These are phyloP conservation scores for Pyrochroa serraticornis DNA, from an alignment of 2,888 invertebrate genomes.

Conservation along the genomic window DNA sequence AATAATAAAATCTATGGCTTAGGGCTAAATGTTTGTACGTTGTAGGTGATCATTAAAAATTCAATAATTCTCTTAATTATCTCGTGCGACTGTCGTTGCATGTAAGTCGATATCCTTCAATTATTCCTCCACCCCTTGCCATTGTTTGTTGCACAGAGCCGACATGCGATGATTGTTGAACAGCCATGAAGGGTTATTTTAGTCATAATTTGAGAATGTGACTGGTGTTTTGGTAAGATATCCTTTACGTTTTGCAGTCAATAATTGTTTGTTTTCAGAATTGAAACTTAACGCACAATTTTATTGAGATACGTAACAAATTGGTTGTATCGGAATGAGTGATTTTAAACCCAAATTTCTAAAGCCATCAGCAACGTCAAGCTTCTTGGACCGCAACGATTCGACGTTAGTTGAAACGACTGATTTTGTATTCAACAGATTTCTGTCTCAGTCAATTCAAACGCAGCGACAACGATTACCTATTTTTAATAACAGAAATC, in stretches of 20 bases:
- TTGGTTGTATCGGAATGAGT: conserved; percentile 47
- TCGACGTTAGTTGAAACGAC: conserved; percentile 47
- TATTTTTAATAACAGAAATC: conserved; percentile 82
- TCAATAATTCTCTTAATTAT: too few species aligned
- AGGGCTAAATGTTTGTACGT: too few species aligned
- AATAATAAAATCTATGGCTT: too few species aligned
- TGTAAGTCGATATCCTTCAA: too few species aligned
- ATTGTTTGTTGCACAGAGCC: too few species aligned
- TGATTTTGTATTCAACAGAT: conserved; percentile 81
- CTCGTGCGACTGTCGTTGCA: too few species aligned
- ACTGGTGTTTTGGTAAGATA: too few species aligned
- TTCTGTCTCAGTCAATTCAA: conserved; percentile 81
- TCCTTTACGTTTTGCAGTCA: too few species aligned
- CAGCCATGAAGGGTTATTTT: too few species aligned
- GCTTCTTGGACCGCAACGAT: conserved; percentile 55
- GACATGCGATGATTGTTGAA: too few species aligned
- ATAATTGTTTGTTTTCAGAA: background rate
- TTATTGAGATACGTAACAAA: background rate
- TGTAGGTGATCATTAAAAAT: too few species aligned
- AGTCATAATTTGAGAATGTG: background rate
- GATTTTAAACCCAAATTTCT: conserved; percentile 56
- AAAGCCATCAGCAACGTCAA: conserved; percentile 54
- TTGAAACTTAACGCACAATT: background rate
- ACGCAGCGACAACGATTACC: conserved; percentile 86
- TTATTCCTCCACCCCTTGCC: too few species aligned